Conservation (phyloP, 2,888 invertebrate species). For the Cetonia aurata region DNA sequence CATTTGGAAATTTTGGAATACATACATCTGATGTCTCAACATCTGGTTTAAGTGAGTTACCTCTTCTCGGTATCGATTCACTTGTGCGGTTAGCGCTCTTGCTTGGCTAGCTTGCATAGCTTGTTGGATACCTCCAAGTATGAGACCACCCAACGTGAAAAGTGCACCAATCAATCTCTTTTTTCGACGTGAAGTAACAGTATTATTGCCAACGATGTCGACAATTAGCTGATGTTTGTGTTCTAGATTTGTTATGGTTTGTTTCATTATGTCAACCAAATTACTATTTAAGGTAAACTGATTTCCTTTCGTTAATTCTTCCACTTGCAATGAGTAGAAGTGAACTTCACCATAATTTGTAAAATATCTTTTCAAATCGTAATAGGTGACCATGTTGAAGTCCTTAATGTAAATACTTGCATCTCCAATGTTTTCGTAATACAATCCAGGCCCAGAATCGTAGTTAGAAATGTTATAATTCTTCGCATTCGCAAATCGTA, state of each 20-base stretch:
- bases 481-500: not conserved
- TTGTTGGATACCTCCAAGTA: no score
- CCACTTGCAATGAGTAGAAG: not conserved
- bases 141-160: no score
- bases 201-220: not conserved
- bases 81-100: not conserved
- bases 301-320: not conserved
- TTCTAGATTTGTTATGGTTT: not conserved
- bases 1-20: not conserved
- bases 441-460: slow-evolving; percentile 1
- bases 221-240: slow-evolving; percentile 13
- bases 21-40: slow-evolving; percentile 5
- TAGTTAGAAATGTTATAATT: slow-evolving; percentile 2
- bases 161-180: not conserved
- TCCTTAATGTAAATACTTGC: slow-evolving; percentile 21
- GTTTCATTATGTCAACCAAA: no score
- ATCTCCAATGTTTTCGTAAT: slow-evolving; percentile 21
- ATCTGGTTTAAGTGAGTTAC: not conserved
- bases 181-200: not conserved
- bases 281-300: no score
- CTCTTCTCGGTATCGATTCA: slow-evolving; percentile 7
- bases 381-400: slow-evolving; percentile 21
- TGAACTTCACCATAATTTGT: not conserved
- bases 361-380: slow-evolving; percentile 20
- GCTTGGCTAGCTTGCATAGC: no score